Conservation (phyloP, 2,888 invertebrate genomes). For the Chymomyza procnemis region DNA sequence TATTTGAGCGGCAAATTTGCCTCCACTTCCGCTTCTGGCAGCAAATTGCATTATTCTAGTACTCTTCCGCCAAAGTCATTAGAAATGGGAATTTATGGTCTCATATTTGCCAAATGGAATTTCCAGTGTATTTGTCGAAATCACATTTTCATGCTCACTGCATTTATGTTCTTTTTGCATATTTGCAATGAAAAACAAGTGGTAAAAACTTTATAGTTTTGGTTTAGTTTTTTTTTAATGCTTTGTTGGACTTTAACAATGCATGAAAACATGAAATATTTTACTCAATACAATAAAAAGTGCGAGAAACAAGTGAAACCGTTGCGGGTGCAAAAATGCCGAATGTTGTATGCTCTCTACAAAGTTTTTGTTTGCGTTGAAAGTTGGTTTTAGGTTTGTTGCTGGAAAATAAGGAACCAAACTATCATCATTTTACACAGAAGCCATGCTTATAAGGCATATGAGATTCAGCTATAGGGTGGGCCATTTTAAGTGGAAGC, state of each 20-base stretch:
- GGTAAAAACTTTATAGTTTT: constrained; percentile 36
- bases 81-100: constrained; percentile 38
- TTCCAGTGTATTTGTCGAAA: constrained; percentile 6
- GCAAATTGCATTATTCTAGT: constrained; percentile 55
- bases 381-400: too few relatives aligned
- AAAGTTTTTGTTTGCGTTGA: too few relatives aligned
- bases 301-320: background rate
- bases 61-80: constrained; percentile 34
- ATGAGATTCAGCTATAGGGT: too few relatives aligned
- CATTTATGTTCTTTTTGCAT: constrained; percentile 20
- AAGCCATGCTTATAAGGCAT: too few relatives aligned
- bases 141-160: constrained; percentile 24
- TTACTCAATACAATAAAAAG: background rate
- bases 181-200: constrained; percentile 33
- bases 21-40: constrained; percentile 10
- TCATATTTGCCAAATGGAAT: constrained; percentile 15
- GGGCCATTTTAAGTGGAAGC: too few relatives aligned
- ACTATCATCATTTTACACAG: too few relatives aligned
- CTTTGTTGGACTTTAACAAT: background rate
- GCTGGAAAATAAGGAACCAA: too few relatives aligned
- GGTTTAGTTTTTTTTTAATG: constrained; percentile 7
- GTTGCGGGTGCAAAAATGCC: too few relatives aligned
- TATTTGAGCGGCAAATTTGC: background rate
- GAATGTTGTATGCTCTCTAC: too few relatives aligned
- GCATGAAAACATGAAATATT: background rate